phyloP scores from a whole-genome alignment of 2,113 vertebrate genomes.

The Phalacrocorax carbo region DNA sequence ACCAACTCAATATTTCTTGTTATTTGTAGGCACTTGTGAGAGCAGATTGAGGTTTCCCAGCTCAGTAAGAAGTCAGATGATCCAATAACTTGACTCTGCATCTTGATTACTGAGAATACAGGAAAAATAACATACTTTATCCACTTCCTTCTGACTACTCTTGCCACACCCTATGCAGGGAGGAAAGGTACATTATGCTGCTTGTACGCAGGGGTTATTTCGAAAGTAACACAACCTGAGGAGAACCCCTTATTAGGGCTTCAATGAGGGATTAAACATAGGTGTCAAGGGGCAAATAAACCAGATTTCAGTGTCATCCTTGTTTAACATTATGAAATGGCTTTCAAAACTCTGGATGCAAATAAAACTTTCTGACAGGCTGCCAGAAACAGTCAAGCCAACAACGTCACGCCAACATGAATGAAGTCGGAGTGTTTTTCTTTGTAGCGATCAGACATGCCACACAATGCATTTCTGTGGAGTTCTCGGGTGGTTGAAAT shows the following conservation, averaged over 20 bases:
- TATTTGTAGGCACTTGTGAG: slow-evolving; percentile 42
- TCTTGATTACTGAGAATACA: background rate
- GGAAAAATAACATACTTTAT: slow-evolving; percentile 13
- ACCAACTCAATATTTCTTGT: background rate
- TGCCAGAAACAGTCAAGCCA: slow-evolving; percentile 9
- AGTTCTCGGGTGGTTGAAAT: slow-evolving; percentile 30
- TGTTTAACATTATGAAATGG: background rate
- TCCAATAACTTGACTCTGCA: slow-evolving; percentile 17
- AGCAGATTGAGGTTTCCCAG: slow-evolving; percentile 48
- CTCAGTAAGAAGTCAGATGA: slow-evolving; percentile 35
- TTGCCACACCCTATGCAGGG: background rate
- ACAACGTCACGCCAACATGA: background rate
- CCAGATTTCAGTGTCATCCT: background rate
- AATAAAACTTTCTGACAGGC: slow-evolving; percentile 16
- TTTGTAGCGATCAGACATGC: slow-evolving; percentile 41
- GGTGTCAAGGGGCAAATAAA: slow-evolving; percentile 40
- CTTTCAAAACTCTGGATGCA: slow-evolving; percentile 44
- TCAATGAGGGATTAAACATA: slow-evolving; percentile 18
- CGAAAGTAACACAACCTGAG: background rate
- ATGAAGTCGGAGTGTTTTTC: background rate
- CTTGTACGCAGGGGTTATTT: background rate
- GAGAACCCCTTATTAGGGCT: background rate
- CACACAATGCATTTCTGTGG: slow-evolving; percentile 40
- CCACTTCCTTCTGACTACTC: background rate
- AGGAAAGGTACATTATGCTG: background rate